Percentiles rank a stretch among this genome's conserved stretches.
Evolutionary conservation across 1,140 invertebrate species (phyloP).

Genomic region (Eriocheir sinensis): DNA sequence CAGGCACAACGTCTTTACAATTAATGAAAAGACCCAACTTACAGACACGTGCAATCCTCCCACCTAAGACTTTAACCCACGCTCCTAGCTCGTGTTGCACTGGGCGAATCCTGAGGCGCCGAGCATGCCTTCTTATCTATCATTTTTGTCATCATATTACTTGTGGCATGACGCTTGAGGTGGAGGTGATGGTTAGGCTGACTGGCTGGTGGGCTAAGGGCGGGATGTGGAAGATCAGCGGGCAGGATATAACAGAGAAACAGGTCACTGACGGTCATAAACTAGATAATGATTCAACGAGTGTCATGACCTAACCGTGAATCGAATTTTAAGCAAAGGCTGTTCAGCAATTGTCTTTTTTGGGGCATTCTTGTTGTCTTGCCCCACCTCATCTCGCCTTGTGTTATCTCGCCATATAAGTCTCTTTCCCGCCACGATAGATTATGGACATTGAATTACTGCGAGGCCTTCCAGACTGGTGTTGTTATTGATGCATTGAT

Average conservation of each 20-base stretch:
- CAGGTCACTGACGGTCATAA: not conserved
- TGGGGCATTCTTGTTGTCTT: no score
- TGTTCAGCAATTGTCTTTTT: not conserved
- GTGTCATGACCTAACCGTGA: not conserved
- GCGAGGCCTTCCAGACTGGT: no score
- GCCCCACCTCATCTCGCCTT: no score
- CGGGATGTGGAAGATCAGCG: not conserved
- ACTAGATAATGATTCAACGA: not conserved
- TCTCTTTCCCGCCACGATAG: no score
- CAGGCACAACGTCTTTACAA: not conserved
- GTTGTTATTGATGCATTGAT: no score
- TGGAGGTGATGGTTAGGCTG: not conserved
- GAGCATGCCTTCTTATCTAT: conserved; percentile 24
- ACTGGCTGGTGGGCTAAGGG: no score
- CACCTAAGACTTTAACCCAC: not conserved
- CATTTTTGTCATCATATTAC: conserved; percentile 13
- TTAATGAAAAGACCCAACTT: no score
- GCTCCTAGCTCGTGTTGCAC: no score
- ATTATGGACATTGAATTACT: no score
- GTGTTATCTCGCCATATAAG: no score
- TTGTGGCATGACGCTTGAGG: not conserved
- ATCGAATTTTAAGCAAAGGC: conserved; percentile 17
- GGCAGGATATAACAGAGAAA: no score
- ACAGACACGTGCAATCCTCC: not conserved
- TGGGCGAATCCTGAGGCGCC: no score